Evolutionary conservation across 2,888 invertebrate genomes (phyloP), one percentile per base, ranked within the genome.

Genomic region (Monoplex corrugatus): DNA sequence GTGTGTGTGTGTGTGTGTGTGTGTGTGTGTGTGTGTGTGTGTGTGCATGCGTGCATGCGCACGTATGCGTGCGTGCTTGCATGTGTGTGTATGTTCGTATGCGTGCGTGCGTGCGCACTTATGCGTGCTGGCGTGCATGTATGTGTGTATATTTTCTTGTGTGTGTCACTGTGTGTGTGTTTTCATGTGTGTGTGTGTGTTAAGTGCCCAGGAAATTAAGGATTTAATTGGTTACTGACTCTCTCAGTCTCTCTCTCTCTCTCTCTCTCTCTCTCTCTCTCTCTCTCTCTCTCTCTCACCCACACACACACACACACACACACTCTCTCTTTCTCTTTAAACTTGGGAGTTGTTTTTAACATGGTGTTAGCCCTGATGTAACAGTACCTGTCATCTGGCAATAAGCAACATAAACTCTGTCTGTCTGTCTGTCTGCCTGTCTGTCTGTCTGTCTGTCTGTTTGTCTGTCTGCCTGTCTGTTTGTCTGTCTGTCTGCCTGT

Each of bases 31-130:
- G 57, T 38, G 80, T 50, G 57, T 28, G 80, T 16, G 82, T 44
- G 83, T 50, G 88, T 35, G 63, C 50, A 40, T 44, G 63, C 82
- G 82, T 40, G 89, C 68, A 72, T 45, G 75, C 43, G 78, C 23
- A 35, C 38, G 72, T 32, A 78, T 50, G 35, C 23, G 89, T 72
- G 44, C 40, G 72, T 40, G 84, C 23, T 43, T 43, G 72, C 23
- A 44, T 40, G 43, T 38, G 40, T 72, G 84, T 38, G 72, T 89
- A 72, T 16, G 84, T 85, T 63, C 23, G 63, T 40, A 57, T 72
- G 32, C 80, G 80, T 72, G 80, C 23, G 82, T 84, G 80, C 78
- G 50, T 32, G 44, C 43, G n/a, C 1, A 38, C 63, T 78, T 16
- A n/a, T 50, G 85, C 28, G 57, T 50, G 85, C 10, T 3, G 28